Conservation (phyloP, 1,140 invertebrate species). For the Drosophila repletoides region DNA sequence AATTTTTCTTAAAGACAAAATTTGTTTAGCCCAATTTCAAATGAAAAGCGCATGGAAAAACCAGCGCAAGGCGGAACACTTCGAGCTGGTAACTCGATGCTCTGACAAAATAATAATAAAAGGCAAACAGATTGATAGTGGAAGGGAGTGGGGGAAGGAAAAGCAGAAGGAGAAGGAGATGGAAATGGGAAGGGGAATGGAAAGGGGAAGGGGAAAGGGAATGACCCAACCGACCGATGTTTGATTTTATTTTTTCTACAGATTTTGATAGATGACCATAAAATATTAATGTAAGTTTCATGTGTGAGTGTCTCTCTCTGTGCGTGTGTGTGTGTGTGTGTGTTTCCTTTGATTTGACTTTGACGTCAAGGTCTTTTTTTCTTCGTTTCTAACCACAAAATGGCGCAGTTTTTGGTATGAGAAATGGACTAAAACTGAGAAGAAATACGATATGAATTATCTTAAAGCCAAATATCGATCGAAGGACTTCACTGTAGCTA, state of each 20-base stretch:
- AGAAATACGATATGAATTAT: neutral
- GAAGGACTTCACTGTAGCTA: too few relatives aligned
- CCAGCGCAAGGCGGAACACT: neutral
- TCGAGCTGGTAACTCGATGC: conserved; percentile 16
- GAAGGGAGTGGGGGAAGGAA: too few relatives aligned
- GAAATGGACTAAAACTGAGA: neutral
- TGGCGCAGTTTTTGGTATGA: conserved; percentile 6
- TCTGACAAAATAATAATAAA: conserved; percentile 4
- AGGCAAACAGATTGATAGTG: neutral
- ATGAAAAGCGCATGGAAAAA: conserved; percentile 29
- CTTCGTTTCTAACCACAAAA: conserved; percentile 1
- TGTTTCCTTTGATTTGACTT: conserved; percentile 38
- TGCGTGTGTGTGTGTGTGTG: neutral
- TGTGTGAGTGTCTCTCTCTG: conserved; percentile 2
- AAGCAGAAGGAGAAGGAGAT: neutral
- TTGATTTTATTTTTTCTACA: conserved; percentile 28
- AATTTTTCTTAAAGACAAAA: conserved; percentile 8
- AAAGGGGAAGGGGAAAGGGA: neutral
- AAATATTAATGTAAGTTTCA: conserved; percentile 39
- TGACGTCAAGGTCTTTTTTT: conserved; percentile 42
- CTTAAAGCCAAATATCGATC: neutral
- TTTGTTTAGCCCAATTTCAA: conserved; percentile 52
- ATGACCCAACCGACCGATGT: conserved; percentile 16
- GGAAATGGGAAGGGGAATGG: neutral
- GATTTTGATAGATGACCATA: conserved; percentile 56